These are phyloP conservation scores for Pangasius larnaudii DNA, from an alignment of 2,797 vertebrate genomes.

Conservation along the genomic window DNA sequence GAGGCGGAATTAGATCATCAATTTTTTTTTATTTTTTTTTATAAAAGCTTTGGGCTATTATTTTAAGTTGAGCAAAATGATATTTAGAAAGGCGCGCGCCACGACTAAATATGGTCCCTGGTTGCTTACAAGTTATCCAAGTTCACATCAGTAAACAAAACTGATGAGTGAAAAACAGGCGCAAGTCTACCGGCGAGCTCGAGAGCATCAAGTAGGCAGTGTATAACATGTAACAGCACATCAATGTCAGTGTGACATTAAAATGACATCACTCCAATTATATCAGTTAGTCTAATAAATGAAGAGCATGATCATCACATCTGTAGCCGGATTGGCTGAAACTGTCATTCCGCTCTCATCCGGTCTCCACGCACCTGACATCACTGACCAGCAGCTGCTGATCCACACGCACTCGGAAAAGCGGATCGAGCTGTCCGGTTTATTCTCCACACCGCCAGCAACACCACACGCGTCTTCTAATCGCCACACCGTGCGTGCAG, in stretches of 20 bases:
- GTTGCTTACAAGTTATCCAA: slow-evolving; percentile 32
- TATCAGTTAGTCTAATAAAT: background rate
- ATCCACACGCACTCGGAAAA: background rate
- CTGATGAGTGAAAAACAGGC: background rate
- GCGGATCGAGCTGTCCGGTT: background rate
- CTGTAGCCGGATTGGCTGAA: background rate
- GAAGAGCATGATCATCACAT: background rate
- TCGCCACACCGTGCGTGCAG: background rate
- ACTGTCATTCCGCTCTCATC: slow-evolving; percentile 15
- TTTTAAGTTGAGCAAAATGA: background rate
- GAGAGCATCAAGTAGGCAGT: slow-evolving; percentile 20
- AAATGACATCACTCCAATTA: background rate
- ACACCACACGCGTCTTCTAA: background rate
- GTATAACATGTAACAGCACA: background rate
- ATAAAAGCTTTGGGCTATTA: background rate
- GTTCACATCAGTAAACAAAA: slow-evolving; percentile 35
- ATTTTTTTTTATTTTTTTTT: background rate
- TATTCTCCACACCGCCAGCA: background rate
- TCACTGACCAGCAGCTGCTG: slow-evolving; percentile 3
- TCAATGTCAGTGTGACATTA: background rate
- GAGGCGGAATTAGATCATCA: background rate
- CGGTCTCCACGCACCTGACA: slow-evolving; percentile 37
- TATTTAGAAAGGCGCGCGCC: background rate
- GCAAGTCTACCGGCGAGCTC: background rate
- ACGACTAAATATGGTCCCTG: background rate